A percentile compares a stretch with the other conserved stretches of the same genome.
Evolutionary conservation across 2,113 vertebrate species (phyloP).

Genomic region (Cinclus mexicanus): DNA sequence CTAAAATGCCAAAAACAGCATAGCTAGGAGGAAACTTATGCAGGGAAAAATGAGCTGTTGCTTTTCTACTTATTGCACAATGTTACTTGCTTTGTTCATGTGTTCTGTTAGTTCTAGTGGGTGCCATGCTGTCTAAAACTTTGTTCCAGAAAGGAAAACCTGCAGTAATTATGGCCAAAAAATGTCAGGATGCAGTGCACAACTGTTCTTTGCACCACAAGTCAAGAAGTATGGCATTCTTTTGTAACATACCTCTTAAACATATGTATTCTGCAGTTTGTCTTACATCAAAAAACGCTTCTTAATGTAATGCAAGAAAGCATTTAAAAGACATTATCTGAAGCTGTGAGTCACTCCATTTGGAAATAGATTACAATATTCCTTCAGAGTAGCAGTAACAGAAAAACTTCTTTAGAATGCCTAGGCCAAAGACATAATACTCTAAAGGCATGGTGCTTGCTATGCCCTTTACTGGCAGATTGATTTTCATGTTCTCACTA

Average conservation of each 20-base stretch:
- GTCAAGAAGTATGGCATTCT: neutral
- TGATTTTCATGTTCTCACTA: slow-evolving; percentile 76
- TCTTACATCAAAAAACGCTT: neutral
- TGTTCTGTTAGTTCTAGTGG: neutral
- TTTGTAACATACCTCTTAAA: slow-evolving; percentile 9
- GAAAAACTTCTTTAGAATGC: slow-evolving; percentile 47
- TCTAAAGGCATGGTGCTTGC: slow-evolving; percentile 54
- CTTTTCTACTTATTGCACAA: neutral
- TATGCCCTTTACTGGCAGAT: slow-evolving; percentile 72
- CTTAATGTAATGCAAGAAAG: neutral
- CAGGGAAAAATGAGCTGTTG: neutral
- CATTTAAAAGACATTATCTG: neutral
- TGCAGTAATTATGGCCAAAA: neutral
- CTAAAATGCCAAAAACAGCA: slow-evolving; percentile 48
- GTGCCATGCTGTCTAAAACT: neutral
- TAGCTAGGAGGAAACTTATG: slow-evolving; percentile 43
- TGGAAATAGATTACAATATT: slow-evolving; percentile 20
- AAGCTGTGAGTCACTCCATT: slow-evolving; percentile 22
- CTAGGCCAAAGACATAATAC: slow-evolving; percentile 54
- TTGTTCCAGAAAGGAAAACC: slow-evolving; percentile 11
- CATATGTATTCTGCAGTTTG: neutral
- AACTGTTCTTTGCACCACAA: neutral
- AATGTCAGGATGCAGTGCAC: neutral
- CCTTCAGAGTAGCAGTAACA: slow-evolving; percentile 4
- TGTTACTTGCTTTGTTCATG: neutral